Evolutionary conservation across 2,113 vertebrate genomes (phyloP).

Genomic region (Archilochus colubris): DNA sequence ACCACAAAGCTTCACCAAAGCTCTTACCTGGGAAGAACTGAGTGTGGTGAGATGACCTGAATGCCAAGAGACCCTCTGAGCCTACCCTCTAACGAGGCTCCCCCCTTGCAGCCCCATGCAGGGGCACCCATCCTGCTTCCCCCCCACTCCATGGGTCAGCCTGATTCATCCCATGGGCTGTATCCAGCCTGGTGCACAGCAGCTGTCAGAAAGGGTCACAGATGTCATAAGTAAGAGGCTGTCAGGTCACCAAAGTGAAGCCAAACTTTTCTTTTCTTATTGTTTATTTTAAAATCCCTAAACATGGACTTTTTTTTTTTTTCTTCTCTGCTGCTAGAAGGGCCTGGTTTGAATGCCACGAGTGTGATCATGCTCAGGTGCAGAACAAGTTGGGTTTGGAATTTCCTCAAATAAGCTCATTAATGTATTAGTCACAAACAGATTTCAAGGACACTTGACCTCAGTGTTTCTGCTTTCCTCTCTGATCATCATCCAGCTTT

Average conservation of each 20-base stretch:
- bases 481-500: conserved; percentile 72
- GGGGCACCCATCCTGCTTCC: background rate
- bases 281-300: background rate
- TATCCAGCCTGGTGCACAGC: background rate
- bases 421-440: conserved; percentile 67
- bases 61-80: background rate
- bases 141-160: background rate
- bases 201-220: background rate
- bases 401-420: conserved; percentile 58
- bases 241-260: background rate
- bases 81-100: accelerated
- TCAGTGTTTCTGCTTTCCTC: conserved; percentile 51
- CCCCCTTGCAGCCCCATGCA: background rate
- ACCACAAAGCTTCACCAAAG: background rate
- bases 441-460: conserved; percentile 63
- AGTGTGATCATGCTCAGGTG: conserved; percentile 39
- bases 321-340: background rate
- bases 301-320: background rate
- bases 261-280: background rate
- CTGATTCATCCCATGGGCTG: background rate
- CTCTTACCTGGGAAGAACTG: accelerated
- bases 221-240: background rate
- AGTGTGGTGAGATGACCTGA: background rate
- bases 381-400: conserved; percentile 55
- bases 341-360: background rate